phyloP scores from a whole-genome alignment of 2,888 invertebrate species.

The Sturmia bella region DNA sequence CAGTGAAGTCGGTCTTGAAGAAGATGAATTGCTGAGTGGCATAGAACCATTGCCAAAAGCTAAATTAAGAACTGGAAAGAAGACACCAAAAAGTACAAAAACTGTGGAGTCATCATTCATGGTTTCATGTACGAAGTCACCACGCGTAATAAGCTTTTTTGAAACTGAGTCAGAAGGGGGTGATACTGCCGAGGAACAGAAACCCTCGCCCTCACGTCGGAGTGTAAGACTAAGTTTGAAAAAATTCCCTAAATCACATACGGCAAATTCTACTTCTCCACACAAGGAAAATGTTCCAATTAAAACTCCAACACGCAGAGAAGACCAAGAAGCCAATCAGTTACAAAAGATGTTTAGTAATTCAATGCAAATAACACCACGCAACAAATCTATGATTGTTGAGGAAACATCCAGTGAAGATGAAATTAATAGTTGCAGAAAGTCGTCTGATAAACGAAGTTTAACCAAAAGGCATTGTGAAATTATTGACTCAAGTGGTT shows the following conservation, averaged over 20 bases:
- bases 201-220: conserved; percentile 59
- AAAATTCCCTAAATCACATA: conserved; percentile 32
- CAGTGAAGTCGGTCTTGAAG: conserved; percentile 72
- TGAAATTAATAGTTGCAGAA: conserved; percentile 28
- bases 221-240: conserved; percentile 66
- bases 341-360: conserved; percentile 77
- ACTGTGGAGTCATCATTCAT: conserved; percentile 52
- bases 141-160: conserved; percentile 64
- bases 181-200: conserved; percentile 41
- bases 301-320: conserved; percentile 47
- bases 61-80: conserved; percentile 37
- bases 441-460: conserved; percentile 1
- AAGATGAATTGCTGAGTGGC: conserved; percentile 73
- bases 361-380: conserved; percentile 77
- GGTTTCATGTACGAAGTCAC: conserved; percentile 48
- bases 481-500: conserved; percentile 13
- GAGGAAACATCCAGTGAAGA: conserved; percentile 56
- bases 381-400: conserved; percentile 54
- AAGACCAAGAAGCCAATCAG: conserved; percentile 71
- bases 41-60: conserved; percentile 68
- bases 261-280: conserved; percentile 39
- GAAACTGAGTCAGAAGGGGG: conserved; percentile 59
- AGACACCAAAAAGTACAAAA: conserved; percentile 55
- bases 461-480: conserved; percentile 68
- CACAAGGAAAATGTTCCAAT: conserved; percentile 66